Evolutionary conservation across 2,797 vertebrate species (phyloP).

Genomic region (Parambassis ranga): DNA sequence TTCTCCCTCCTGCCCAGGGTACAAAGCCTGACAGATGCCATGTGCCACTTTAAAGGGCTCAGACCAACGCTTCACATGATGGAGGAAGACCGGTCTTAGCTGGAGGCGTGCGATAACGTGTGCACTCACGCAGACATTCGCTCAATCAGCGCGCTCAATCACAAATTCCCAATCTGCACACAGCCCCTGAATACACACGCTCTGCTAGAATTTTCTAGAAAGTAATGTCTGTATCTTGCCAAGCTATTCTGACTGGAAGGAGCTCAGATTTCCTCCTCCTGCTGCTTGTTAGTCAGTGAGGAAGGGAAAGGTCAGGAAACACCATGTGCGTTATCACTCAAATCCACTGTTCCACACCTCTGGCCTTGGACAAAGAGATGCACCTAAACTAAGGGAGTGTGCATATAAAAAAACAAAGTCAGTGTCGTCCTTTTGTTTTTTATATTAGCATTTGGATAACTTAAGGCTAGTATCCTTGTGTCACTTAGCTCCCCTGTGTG

Average conservation of each 20-base stretch:
- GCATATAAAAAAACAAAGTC: not conserved
- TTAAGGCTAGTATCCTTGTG: not conserved
- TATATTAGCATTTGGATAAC: conserved; percentile 45
- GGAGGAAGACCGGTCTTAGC: conserved; percentile 27
- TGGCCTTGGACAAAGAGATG: not conserved
- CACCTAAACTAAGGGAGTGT: not conserved
- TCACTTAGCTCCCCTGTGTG: not conserved
- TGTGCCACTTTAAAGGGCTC: conserved; percentile 28
- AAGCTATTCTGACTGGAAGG: not conserved
- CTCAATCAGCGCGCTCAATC: conserved; percentile 14
- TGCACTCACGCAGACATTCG: not conserved
- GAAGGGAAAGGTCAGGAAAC: conserved; percentile 52
- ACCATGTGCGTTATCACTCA: conserved; percentile 26
- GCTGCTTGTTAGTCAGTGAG: conserved; percentile 20
- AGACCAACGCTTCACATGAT: conserved; percentile 47
- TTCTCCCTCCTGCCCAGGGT: not conserved
- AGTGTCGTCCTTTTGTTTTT: not conserved
- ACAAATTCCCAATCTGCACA: conserved; percentile 1
- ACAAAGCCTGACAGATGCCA: conserved; percentile 30
- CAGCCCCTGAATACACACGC: not conserved
- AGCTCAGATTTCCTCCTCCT: conserved; percentile 13
- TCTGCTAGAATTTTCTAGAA: not conserved
- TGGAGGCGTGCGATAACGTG: conserved; percentile 40
- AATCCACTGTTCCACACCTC: not conserved
- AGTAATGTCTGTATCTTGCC: conserved; percentile 3